Percentiles rank a stretch among this genome's conserved stretches.
These are phyloP conservation scores for Oryzias melastigma DNA, from an alignment of 2,113 vertebrate genomes.

Conservation along the genomic window DNA sequence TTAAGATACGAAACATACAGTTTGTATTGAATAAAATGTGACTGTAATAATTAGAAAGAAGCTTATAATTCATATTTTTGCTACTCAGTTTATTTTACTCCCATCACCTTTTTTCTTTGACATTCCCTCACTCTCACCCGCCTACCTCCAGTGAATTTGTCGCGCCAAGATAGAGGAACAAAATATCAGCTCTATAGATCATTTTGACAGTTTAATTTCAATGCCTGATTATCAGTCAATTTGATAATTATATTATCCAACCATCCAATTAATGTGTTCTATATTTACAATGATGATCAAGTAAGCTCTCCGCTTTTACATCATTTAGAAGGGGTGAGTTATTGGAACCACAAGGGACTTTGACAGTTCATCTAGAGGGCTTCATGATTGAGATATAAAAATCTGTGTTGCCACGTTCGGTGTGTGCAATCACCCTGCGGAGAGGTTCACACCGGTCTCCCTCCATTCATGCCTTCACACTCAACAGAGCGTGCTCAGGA, in stretches of 20 bases:
- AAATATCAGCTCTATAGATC: constrained; percentile 74
- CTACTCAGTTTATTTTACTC: constrained; percentile 25
- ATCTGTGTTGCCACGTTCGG: constrained; percentile 8
- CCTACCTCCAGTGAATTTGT: constrained; percentile 42
- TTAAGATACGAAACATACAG: background rate
- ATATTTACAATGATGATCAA: constrained; percentile 79
- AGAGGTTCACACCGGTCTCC: constrained; percentile 16
- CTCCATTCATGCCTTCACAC: constrained; percentile 49
- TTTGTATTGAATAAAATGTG: constrained; percentile 1
- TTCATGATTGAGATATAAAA: constrained; percentile 55
- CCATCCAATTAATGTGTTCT: constrained; percentile 78
- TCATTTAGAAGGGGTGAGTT: constrained; percentile 62
- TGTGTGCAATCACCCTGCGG: constrained; percentile 29
- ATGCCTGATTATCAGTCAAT: constrained; percentile 78
- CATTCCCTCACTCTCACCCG: constrained; percentile 25
- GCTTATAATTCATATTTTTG: constrained; percentile 43
- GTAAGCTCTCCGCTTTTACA: constrained; percentile 44
- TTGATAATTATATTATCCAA: constrained; percentile 79
- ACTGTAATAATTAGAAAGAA: constrained; percentile 28
- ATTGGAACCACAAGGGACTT: constrained; percentile 38
- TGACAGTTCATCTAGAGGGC: constrained; percentile 37
- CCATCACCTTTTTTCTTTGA: constrained; percentile 20
- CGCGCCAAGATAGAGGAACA: constrained; percentile 38
- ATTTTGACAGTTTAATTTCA: constrained; percentile 80
- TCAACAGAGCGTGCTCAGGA: constrained; percentile 40